phyloP scores from a whole-genome alignment of 2,113 vertebrate species.

The Girardinichthys multiradiatus region DNA sequence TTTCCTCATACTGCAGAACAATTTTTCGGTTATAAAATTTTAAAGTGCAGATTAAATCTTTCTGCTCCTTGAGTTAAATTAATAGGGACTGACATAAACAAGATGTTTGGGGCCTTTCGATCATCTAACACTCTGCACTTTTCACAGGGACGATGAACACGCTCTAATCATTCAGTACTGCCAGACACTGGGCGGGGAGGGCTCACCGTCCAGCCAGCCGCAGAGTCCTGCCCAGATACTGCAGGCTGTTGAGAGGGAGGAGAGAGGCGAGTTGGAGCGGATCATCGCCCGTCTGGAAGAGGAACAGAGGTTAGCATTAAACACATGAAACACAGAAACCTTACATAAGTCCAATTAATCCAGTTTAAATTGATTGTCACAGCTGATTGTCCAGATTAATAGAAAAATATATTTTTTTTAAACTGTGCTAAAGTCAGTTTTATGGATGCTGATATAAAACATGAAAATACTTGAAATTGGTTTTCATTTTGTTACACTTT shows the following conservation, averaged over 20 bases:
- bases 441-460: not conserved
- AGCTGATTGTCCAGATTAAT: not conserved
- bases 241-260: constrained; percentile 93
- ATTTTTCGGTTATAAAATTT: not conserved
- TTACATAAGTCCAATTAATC: not conserved
- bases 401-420: not conserved
- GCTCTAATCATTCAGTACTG: constrained; percentile 97
- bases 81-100: not conserved
- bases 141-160: constrained; percentile 93
- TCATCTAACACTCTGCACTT: constrained; percentile 13
- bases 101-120: not conserved
- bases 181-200: constrained; percentile 92
- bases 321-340: not conserved
- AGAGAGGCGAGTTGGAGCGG: constrained; percentile 90
- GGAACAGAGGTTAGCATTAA: constrained; percentile 87
- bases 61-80: constrained; percentile 3
- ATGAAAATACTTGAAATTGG: not conserved
- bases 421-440: not conserved
- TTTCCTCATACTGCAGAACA: not conserved
- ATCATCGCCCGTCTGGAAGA: constrained; percentile 94
- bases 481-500: not conserved
- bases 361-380: not conserved
- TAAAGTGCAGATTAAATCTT: not conserved
- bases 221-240: constrained; percentile 97
- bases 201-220: constrained; percentile 89